Base-by-base conservation (phyloP, 2,113 vertebrate genomes). In the Scortum barcoo region DNA sequence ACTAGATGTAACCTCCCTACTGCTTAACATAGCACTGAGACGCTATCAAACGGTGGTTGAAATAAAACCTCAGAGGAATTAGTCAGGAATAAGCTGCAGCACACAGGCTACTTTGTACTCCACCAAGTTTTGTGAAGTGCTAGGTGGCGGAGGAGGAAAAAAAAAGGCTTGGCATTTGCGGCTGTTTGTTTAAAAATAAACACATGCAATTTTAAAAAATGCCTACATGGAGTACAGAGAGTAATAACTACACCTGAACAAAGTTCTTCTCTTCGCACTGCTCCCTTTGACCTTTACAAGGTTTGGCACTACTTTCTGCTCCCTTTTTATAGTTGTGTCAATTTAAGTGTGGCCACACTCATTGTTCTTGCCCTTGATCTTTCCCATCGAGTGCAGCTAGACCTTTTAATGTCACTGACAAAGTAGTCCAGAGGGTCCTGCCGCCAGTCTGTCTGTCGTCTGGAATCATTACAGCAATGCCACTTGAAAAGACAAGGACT, bases 291-390 rank as follows among this genome's bases (percentile, higher is more conserved):
- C 91, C 89, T 92, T 91, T 84, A 82, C 57, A 76, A 76, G 73
- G 66, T 70, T 78, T 78, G 75, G 69, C 77, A 73, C 72, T 50
- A 62, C 80, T 84, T 86, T 83, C 79, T 82, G 77, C 62, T 81
- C 57, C 53, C 82, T 81, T 89, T 92, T 93, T 91, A 90, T 89
- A 90, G 88, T 84, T 51, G 85, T 89, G 80, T 89, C 91, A 89
- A 46, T 91, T 85, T 89, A 86, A 91, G 84, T 87, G 91, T 84
- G 88, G 89, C 85, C 82, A 88, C 83, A 72, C 75, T 91, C 84
- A 89, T 92, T 89, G 90, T 85, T 86, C 89, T 73, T 87, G 93
- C 81, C 90, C 93, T 92, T 95, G 89, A 91, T 93, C 91, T 89
- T 91, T 90, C 80, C 86, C 84, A 84, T 28, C 78, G 85, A 91